Conservation (phyloP, 2,113 vertebrate species). For the Columbina picui region DNA sequence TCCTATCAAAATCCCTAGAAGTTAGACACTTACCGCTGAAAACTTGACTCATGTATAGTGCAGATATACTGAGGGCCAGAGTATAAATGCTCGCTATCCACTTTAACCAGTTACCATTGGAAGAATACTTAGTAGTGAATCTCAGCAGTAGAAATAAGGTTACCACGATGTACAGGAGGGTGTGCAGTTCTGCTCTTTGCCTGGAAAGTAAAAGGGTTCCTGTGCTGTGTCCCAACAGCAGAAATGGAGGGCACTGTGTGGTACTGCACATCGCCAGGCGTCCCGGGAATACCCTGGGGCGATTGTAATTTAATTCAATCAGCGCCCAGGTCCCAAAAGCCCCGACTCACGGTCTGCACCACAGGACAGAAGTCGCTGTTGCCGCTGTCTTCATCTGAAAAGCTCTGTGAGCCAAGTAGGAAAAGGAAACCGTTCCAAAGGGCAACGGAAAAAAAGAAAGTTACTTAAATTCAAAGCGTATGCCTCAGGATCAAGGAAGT, state of each 20-base stretch:
- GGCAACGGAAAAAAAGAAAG: conserved; percentile 60
- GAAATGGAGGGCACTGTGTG: not conserved
- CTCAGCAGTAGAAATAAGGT: not conserved
- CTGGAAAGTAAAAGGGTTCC: not conserved
- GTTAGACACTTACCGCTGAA: not conserved
- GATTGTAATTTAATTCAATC: not conserved
- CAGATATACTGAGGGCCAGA: not conserved
- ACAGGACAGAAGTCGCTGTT: not conserved
- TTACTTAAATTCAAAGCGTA: conserved; percentile 62
- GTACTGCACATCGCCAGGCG: not conserved
- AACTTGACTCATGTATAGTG: not conserved
- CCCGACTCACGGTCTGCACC: not conserved
- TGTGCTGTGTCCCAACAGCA: not conserved
- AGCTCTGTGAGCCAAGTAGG: not conserved
- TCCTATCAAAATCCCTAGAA: not conserved
- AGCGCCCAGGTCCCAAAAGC: not conserved
- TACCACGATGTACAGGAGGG: not conserved
- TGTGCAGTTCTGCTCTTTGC: not conserved
- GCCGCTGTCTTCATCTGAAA: not conserved
- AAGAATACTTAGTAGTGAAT: not conserved
- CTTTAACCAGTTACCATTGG: not conserved
- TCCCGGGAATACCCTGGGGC: not conserved
- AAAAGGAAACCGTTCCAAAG: conserved; percentile 68
- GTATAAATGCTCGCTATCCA: not conserved
- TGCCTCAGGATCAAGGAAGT: conserved; percentile 64